Evolutionary conservation across 2,888 invertebrate genomes (phyloP).

Genomic region (Torymus tubicola): DNA sequence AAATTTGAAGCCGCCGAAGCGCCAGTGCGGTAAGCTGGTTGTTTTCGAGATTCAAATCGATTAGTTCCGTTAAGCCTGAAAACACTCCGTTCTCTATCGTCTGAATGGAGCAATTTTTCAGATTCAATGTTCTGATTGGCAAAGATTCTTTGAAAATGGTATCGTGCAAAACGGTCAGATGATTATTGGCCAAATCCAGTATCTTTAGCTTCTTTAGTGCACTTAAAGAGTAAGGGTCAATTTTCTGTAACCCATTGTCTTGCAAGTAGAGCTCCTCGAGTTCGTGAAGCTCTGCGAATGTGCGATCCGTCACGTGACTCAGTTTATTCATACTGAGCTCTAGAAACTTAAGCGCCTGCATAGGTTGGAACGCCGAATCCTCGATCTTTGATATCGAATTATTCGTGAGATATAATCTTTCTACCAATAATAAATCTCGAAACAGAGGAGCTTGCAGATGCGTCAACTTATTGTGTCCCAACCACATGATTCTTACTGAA

Average conservation of each 20-base stretch:
- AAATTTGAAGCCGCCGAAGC: conserved; percentile 84
- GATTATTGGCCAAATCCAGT: conserved; percentile 89
- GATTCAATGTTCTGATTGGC: conserved; percentile 84
- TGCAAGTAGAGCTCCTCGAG: conserved; percentile 89
- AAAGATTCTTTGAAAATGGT: conserved; percentile 86
- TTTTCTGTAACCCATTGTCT: conserved; percentile 83
- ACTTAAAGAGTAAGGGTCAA: conserved; percentile 86
- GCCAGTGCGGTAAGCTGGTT: conserved; percentile 85
- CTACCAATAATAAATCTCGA: conserved; percentile 86
- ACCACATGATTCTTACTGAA: conserved; percentile 92
- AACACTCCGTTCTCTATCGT: conserved; percentile 86
- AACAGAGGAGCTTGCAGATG: conserved; percentile 86
- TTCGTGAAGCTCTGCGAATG: conserved; percentile 87
- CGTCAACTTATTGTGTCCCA: conserved; percentile 88
- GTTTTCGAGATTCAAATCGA: conserved; percentile 86
- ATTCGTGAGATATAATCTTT: conserved; percentile 88
- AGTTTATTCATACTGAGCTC: conserved; percentile 89
- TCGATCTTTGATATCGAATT: conserved; percentile 90
- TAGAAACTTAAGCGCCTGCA: conserved; percentile 87
- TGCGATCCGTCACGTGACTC: conserved; percentile 82
- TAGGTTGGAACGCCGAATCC: conserved; percentile 86
- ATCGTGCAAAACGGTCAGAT: conserved; percentile 84
- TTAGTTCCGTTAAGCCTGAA: conserved; percentile 84
- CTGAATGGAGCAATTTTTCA: conserved; percentile 86
- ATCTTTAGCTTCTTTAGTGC: conserved; percentile 86